phyloP scores from a whole-genome alignment of 2,113 vertebrate species.

The Rhizomys pruinosus region DNA sequence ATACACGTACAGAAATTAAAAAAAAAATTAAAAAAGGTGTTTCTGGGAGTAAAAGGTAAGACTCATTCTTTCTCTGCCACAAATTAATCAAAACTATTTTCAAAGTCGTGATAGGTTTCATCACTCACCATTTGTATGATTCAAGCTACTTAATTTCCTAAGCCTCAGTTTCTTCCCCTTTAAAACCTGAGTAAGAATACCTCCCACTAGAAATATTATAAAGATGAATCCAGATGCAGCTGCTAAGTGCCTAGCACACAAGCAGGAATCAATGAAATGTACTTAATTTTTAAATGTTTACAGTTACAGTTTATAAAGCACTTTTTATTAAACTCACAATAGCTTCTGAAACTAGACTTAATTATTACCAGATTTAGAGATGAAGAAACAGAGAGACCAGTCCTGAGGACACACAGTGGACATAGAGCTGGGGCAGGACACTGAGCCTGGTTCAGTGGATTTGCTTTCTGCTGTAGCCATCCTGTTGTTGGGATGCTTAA shows the following conservation, averaged over 20 bases:
- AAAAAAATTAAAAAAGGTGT: no score
- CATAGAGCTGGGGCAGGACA: not conserved
- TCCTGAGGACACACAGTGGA: not conserved
- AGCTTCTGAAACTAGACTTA: not conserved
- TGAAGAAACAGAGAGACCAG: slow-evolving; percentile 7
- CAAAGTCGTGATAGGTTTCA: not conserved
- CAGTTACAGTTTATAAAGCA: not conserved
- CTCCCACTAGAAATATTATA: not conserved
- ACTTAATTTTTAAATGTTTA: not conserved
- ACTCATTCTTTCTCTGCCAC: not conserved
- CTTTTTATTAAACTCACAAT: slow-evolving; percentile 10
- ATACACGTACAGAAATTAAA: no score
- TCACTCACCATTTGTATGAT: not conserved
- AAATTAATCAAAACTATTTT: not conserved
- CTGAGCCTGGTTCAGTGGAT: not conserved
- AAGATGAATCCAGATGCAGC: not conserved
- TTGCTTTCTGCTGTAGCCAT: not conserved
- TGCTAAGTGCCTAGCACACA: not conserved
- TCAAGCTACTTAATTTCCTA: not conserved
- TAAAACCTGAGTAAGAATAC: not conserved
- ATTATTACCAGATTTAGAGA: not conserved
- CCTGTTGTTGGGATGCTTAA: not conserved
- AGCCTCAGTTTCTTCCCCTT: not conserved
- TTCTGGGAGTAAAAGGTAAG: slow-evolving; percentile 24
- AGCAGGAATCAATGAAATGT: not conserved